These are phyloP conservation scores for Lordiphosa mommai DNA, from an alignment of 1,140 invertebrate genomes.

Conservation along the genomic window DNA sequence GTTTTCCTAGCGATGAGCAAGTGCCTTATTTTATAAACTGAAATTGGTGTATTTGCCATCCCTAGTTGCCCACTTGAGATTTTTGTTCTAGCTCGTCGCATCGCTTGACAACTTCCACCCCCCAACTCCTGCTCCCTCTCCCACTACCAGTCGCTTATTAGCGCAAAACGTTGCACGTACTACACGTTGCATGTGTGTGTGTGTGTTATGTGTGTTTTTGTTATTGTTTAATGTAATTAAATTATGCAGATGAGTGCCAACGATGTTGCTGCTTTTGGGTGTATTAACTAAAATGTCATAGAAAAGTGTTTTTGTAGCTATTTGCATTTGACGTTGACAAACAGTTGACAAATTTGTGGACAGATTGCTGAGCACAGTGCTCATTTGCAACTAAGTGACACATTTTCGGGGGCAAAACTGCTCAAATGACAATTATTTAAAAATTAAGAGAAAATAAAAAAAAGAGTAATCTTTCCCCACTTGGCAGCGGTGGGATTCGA, in stretches of 20 bases:
- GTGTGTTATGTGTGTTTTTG: conserved; percentile 43
- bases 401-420: not conserved
- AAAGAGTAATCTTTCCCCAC: not conserved
- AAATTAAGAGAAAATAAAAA: not conserved
- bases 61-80: conserved; percentile 36
- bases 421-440: not conserved
- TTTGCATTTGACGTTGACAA: conserved; percentile 44
- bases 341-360: conserved; percentile 12
- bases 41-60: not conserved
- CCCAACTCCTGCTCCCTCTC: not conserved
- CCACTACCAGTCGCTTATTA: conserved; percentile 38
- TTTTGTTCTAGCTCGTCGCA: conserved; percentile 33
- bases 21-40: not conserved
- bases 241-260: conserved; percentile 72
- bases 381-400: too few species aligned
- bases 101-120: conserved; percentile 41
- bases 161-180: conserved; percentile 63
- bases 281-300: conserved; percentile 57
- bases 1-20: conserved; percentile 9
- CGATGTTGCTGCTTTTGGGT: conserved; percentile 22
- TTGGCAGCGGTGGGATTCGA: conserved; percentile 98
- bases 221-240: conserved; percentile 75
- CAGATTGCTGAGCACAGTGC: too few species aligned
- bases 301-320: conserved; percentile 53
- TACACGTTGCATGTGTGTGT: conserved; percentile 21